phyloP scores from a whole-genome alignment of 2,888 invertebrate genomes.

The Athrips mouffetella region DNA sequence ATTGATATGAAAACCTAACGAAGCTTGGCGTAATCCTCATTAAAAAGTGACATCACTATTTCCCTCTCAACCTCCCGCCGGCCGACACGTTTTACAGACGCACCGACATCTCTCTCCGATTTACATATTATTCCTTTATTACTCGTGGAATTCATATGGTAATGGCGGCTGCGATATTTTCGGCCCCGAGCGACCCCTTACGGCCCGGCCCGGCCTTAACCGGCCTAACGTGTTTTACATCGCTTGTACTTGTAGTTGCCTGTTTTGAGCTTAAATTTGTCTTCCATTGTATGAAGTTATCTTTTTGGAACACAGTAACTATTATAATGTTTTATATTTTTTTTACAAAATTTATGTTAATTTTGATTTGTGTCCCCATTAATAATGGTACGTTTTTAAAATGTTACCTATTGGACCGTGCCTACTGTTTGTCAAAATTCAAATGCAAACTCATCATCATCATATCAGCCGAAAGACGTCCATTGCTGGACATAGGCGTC shows the following conservation, averaged over 20 bases:
- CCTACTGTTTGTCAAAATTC: too few species aligned
- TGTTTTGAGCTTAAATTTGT: background rate
- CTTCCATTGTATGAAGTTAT: background rate
- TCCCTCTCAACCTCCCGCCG: background rate
- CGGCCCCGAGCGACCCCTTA: conserved; percentile 45
- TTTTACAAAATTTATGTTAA: too few species aligned
- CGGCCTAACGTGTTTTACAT: conserved; percentile 32
- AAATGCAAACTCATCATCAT: too few species aligned
- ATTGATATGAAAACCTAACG: too few species aligned
- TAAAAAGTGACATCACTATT: background rate
- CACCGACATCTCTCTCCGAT: conserved; percentile 43
- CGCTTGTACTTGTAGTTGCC: background rate
- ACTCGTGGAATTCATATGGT: conserved; percentile 66
- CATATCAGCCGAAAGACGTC: too few species aligned
- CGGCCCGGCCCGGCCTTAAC: conserved; percentile 18
- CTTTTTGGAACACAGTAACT: background rate
- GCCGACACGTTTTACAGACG: conserved; percentile 20
- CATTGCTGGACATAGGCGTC: too few species aligned
- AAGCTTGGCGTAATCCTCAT: too few species aligned
- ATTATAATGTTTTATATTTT: background rate
- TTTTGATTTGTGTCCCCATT: too few species aligned
- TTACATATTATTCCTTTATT: conserved; percentile 74
- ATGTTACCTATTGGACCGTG: too few species aligned
- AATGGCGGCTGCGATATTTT: conserved; percentile 54
- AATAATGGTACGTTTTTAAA: too few species aligned